A percentile compares a stretch with the other conserved stretches of the same genome.
Evolutionary conservation across 2,888 invertebrate species (phyloP).

Genomic region (Venusia cambrica): DNA sequence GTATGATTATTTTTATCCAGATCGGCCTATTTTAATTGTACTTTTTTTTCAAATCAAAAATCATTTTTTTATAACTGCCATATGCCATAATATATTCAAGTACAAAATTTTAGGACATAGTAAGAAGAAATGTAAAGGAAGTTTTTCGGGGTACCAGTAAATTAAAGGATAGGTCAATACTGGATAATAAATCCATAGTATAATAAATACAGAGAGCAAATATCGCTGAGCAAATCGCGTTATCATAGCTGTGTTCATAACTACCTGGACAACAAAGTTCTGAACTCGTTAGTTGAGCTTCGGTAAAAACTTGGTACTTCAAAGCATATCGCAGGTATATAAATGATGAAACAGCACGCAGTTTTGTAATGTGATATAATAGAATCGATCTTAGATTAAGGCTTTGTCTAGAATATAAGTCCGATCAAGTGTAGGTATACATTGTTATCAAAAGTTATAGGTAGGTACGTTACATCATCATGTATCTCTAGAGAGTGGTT

Average conservation of each 20-base stretch:
- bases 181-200: not conserved
- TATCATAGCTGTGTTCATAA: too few relatives aligned
- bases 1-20: too few relatives aligned
- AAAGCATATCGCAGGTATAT: constrained; percentile 13
- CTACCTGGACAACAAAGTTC: too few relatives aligned
- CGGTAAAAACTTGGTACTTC: constrained; percentile 7
- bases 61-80: too few relatives aligned
- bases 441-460: too few relatives aligned
- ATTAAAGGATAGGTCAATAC: not conserved
- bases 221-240: constrained; percentile 6
- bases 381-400: constrained; percentile 16
- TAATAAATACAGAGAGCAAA: too few relatives aligned
- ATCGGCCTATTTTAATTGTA: too few relatives aligned
- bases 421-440: too few relatives aligned
- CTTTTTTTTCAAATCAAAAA: too few relatives aligned
- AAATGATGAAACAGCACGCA: constrained; percentile 6
- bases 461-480: too few relatives aligned
- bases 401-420: constrained; percentile 4
- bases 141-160: constrained; percentile 10
- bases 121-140: constrained; percentile 9
- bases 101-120: constrained; percentile 7
- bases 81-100: constrained; percentile 7
- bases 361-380: constrained; percentile 18
- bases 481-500: not conserved
- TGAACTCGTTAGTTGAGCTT: too few relatives aligned